Conservation (phyloP, 92 coral and sea anemone genomes). For the Zoanthus sociatus region DNA sequence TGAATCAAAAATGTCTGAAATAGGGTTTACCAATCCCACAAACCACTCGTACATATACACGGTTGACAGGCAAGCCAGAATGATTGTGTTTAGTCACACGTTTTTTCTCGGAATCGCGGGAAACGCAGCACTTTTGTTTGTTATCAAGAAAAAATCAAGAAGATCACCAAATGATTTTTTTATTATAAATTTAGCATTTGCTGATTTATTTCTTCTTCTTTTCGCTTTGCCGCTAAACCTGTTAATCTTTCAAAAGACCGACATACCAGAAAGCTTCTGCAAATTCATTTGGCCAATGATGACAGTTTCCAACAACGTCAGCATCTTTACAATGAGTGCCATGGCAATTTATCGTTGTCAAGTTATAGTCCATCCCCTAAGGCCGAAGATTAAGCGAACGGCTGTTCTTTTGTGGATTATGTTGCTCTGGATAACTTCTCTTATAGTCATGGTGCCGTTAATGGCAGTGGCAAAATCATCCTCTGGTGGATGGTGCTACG, state of each 20-base stretch:
- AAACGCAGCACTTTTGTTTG: constrained; percentile 60
- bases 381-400: constrained; percentile 63
- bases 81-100: constrained; percentile 53
- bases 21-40: constrained; percentile 66
- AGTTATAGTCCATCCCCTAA: constrained; percentile 66
- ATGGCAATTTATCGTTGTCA: constrained; percentile 76
- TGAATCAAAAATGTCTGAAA: constrained; percentile 23
- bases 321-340: constrained; percentile 66
- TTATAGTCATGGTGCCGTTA: constrained; percentile 50
- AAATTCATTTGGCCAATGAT: constrained; percentile 72
- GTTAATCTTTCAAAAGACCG: constrained; percentile 58
- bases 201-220: constrained; percentile 63
- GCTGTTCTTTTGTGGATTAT: constrained; percentile 48
- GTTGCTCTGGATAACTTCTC: constrained; percentile 47
- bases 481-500: constrained; percentile 73
- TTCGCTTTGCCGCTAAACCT: constrained; percentile 65
- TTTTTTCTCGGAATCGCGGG: constrained; percentile 62
- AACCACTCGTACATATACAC: constrained; percentile 59
- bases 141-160: constrained; percentile 59
- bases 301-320: constrained; percentile 71
- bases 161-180: constrained; percentile 64
- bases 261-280: constrained; percentile 60
- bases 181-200: constrained; percentile 67
- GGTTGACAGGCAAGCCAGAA: constrained; percentile 53
- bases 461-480: constrained; percentile 57